A percentile compares a stretch with the other conserved stretches of the same genome.
Conservation (phyloP, 2,797 vertebrate species). For the Macropus fuliginosus region DNA sequence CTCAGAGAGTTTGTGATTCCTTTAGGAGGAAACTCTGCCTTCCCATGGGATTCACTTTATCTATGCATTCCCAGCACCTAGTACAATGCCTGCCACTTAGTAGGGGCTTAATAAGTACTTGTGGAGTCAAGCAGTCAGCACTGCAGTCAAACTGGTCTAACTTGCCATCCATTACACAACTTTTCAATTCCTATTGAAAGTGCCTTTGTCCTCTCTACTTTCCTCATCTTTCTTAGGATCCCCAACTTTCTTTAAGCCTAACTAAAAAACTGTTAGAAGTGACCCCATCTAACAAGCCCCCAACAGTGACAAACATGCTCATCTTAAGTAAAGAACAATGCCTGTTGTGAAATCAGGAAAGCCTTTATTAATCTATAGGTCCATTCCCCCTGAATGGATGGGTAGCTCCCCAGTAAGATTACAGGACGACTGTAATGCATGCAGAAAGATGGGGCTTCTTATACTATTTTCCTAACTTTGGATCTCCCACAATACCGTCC, state of each 20-base stretch:
- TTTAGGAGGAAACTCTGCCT: not conserved
- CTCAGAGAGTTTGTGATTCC: not conserved
- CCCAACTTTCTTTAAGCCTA: not conserved
- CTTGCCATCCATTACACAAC: not conserved
- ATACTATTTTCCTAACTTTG: no score
- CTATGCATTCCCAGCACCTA: not conserved
- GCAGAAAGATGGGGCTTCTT: no score
- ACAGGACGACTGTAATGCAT: no score
- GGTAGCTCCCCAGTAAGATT: no score
- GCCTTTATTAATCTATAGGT: no score
- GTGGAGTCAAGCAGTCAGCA: not conserved
- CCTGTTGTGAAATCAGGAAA: no score
- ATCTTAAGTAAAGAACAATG: no score
- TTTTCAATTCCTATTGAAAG: not conserved
- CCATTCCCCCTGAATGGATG: no score
- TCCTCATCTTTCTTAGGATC: not conserved
- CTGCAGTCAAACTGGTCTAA: not conserved
- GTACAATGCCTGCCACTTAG: not conserved
- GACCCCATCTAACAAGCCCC: no score
- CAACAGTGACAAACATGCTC: no score
- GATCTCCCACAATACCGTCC: no score
- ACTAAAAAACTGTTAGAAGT: not conserved
- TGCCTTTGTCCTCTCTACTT: not conserved
- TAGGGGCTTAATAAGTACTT: not conserved
- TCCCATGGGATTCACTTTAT: not conserved